A percentile compares a stretch with the other conserved stretches of the same genome.
These are phyloP conservation scores for Forbesichthys papilliferus DNA, from an alignment of 2,113 vertebrate genomes.

Conservation along the genomic window DNA sequence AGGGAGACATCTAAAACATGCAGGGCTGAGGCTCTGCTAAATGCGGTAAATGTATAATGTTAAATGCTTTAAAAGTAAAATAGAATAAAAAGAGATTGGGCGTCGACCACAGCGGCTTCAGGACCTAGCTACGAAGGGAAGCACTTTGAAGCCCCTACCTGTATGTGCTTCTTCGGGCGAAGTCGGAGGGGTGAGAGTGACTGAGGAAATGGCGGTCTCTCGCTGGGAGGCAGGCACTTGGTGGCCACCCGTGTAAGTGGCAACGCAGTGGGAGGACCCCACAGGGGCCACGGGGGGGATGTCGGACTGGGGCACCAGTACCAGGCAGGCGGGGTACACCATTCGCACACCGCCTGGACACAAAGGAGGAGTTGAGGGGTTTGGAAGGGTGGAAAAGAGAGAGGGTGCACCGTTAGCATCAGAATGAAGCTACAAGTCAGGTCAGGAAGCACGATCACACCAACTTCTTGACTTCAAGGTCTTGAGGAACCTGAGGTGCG, in stretches of 20 bases:
- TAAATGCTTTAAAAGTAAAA: too few relatives aligned
- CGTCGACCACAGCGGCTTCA: background rate
- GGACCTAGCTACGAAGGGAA: background rate
- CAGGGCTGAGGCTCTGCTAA: too few relatives aligned
- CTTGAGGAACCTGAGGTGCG: too few relatives aligned
- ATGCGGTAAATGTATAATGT: too few relatives aligned
- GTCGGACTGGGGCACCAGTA: constrained; percentile 95
- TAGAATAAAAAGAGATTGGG: too few relatives aligned
- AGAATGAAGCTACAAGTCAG: too few relatives aligned
- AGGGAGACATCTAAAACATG: too few relatives aligned
- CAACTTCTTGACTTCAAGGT: too few relatives aligned
- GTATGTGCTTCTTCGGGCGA: constrained; percentile 96
- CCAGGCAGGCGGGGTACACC: constrained; percentile 96
- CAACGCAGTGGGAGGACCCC: constrained; percentile 88
- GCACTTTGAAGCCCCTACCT: constrained; percentile 72
- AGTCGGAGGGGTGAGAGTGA: constrained; percentile 96
- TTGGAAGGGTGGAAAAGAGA: background rate
- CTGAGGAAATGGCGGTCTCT: constrained; percentile 96
- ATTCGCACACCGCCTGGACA: constrained; percentile 92
- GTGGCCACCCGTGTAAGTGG: constrained; percentile 87
- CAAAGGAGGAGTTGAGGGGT: background rate
- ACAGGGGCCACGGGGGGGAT: constrained; percentile 85
- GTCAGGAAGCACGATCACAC: too few relatives aligned
- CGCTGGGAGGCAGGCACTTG: constrained; percentile 95
- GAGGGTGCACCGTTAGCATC: background rate